Conservation (phyloP, 2,888 invertebrate species). For the Sinohyriopsis cumingii region DNA sequence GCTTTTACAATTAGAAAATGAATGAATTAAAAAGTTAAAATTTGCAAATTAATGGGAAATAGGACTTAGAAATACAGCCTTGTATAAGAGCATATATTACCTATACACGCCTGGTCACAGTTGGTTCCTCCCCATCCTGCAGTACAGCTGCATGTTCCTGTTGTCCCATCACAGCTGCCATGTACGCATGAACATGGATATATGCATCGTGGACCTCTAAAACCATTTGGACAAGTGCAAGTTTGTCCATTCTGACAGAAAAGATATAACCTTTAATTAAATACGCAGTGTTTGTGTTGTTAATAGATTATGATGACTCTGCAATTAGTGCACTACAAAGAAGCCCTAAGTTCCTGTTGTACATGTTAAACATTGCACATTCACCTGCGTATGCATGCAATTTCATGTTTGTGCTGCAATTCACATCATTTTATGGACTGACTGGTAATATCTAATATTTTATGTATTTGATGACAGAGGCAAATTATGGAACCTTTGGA, state of each 20-base stretch:
- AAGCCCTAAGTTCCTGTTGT: too few relatives aligned
- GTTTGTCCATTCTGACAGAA: conserved; percentile 14
- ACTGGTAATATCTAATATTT: too few relatives aligned
- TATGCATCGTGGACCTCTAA: conserved; percentile 35
- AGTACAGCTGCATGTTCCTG: conserved; percentile 48
- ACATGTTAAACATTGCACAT: too few relatives aligned
- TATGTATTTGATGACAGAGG: too few relatives aligned
- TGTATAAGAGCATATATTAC: conserved; percentile 18
- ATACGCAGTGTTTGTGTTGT: too few relatives aligned
- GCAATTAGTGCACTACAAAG: too few relatives aligned
- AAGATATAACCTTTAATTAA: not conserved
- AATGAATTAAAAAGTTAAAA: not conserved
- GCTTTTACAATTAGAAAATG: too few relatives aligned
- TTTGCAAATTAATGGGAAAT: conserved; percentile 4
- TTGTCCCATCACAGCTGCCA: conserved; percentile 34
- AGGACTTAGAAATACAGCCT: not conserved
- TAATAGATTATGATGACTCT: too few relatives aligned
- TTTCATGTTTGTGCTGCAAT: too few relatives aligned
- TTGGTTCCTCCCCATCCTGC: conserved; percentile 51
- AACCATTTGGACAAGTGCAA: conserved; percentile 43
- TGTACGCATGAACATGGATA: conserved; percentile 39
- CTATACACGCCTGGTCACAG: conserved; percentile 53
- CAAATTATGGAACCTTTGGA: too few relatives aligned
- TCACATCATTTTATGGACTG: too few relatives aligned
- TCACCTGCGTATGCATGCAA: too few relatives aligned